Percentiles rank a stretch among this genome's conserved stretches.
These are phyloP conservation scores for Crocidura indochinensis DNA, from an alignment of 2,797 vertebrate species.

Conservation along the genomic window DNA sequence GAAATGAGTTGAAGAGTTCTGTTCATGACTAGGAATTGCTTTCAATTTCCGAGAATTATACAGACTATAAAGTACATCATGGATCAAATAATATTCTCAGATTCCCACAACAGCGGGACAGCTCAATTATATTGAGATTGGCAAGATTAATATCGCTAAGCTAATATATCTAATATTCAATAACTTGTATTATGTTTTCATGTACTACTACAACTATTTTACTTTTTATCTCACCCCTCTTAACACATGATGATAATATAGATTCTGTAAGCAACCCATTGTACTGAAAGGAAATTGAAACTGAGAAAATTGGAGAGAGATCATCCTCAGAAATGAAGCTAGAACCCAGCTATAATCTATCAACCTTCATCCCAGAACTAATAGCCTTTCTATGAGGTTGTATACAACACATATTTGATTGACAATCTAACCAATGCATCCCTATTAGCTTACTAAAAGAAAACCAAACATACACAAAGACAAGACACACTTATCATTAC, in stretches of 20 bases:
- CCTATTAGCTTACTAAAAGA: conserved; percentile 18
- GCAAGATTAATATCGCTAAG: neutral
- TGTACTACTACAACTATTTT: neutral
- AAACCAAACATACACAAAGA: conserved; percentile 43
- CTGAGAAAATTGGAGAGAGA: conserved; percentile 30
- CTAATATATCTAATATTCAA: conserved; percentile 31
- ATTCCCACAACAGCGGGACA: neutral
- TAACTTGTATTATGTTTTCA: conserved; percentile 12
- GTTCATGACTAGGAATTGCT: neutral
- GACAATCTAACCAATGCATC: too few relatives aligned
- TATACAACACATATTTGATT: neutral
- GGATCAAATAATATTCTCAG: conserved; percentile 12
- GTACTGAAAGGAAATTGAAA: conserved; percentile 20
- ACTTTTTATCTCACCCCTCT: conserved; percentile 35
- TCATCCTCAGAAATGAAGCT: conserved; percentile 18
- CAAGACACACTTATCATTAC: conserved; percentile 48
- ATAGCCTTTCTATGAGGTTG: neutral
- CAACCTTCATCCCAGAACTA: conserved; percentile 7
- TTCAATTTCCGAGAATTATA: conserved; percentile 38
- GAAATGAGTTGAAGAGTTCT: conserved; percentile 42
- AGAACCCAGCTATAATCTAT: conserved; percentile 1
- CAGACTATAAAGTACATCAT: neutral
- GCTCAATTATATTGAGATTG: conserved; percentile 10
- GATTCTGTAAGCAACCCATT: conserved; percentile 3
- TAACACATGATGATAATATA: neutral